phyloP scores from a whole-genome alignment of 2,113 vertebrate species.

The Buteo buteo region DNA sequence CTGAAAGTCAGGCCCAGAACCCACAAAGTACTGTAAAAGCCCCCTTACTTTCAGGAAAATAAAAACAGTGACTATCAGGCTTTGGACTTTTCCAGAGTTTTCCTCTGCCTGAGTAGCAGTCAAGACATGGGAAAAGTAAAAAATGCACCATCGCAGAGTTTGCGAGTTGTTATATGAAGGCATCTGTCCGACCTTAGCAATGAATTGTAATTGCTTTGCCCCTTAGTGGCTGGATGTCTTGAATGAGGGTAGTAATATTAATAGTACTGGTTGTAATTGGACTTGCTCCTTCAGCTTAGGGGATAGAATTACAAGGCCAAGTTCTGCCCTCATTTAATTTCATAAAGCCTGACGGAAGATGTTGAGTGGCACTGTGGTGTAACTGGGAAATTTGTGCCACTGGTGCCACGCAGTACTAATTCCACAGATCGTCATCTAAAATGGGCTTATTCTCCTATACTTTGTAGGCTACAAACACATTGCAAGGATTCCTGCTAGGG shows the following conservation, averaged over 20 bases:
- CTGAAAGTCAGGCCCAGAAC: background rate
- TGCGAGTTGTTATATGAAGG: background rate
- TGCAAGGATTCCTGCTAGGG: background rate
- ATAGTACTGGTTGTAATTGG: background rate
- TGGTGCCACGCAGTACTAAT: background rate
- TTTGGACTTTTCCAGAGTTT: background rate
- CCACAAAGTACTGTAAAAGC: background rate
- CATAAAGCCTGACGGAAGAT: background rate
- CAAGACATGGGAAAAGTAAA: background rate
- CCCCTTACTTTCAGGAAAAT: background rate
- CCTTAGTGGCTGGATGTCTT: background rate
- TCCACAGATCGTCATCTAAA: background rate
- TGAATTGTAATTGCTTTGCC: background rate
- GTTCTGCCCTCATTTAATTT: conserved; percentile 6
- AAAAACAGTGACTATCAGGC: background rate
- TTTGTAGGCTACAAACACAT: background rate
- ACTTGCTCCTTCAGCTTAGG: background rate
- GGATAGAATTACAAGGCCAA: background rate
- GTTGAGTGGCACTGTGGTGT: background rate
- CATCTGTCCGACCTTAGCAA: background rate
- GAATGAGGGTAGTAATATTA: background rate
- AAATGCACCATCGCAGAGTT: background rate
- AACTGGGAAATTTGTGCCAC: background rate
- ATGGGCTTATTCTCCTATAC: background rate
- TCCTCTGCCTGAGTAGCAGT: background rate